A percentile compares a stretch with the other conserved stretches of the same genome.
Conservation (phyloP, 2,797 vertebrate species). For the Sardinella longiceps region DNA sequence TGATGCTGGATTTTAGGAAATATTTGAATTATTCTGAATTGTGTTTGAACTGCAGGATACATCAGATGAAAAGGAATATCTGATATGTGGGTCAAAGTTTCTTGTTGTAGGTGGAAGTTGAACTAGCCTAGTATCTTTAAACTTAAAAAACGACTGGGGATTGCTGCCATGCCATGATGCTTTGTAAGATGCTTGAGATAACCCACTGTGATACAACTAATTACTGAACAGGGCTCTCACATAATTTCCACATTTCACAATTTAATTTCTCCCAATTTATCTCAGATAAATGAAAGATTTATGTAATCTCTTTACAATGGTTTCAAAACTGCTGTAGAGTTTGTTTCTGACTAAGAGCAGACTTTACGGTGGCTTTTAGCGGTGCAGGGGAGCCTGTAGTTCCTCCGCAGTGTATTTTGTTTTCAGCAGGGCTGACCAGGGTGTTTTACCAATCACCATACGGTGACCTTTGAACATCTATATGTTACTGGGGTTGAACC, state of each 20-base stretch:
- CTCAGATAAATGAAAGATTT: neutral
- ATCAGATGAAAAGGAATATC: slow-evolving; percentile 23
- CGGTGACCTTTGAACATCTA: neutral
- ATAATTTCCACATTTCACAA: neutral
- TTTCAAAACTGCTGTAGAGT: neutral
- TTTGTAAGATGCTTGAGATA: neutral
- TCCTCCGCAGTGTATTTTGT: neutral
- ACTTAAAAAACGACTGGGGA: neutral
- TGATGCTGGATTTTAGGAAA: neutral
- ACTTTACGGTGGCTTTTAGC: neutral
- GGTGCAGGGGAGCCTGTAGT: neutral
- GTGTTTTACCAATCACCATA: neutral
- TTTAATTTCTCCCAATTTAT: neutral
- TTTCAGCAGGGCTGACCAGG: neutral
- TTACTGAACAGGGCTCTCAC: neutral
- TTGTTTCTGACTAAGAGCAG: neutral
- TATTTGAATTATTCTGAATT: neutral
- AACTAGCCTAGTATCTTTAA: slow-evolving; percentile 11
- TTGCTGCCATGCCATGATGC: neutral
- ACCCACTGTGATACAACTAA: neutral
- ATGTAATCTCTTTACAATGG: neutral
- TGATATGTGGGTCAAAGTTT: slow-evolving; percentile 12
- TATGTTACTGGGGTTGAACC: neutral
- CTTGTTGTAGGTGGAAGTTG: neutral
- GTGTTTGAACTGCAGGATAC: slow-evolving; percentile 12